Base-by-base conservation (phyloP, 1,140 invertebrate species). In the Plodia interpunctella region DNA sequence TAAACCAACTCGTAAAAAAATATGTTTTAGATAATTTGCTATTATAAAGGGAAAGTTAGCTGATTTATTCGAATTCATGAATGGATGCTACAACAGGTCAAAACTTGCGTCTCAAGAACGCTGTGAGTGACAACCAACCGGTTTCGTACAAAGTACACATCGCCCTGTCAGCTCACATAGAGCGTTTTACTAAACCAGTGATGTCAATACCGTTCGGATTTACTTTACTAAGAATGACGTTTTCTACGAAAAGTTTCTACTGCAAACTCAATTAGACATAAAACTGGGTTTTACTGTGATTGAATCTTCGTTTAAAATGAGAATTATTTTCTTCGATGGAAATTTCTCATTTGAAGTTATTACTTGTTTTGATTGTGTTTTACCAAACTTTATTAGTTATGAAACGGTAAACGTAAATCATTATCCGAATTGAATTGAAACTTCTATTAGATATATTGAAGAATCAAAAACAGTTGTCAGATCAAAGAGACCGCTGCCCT, bases 401-500 rank as follows among this genome's bases (percentile, higher is more conserved):
- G 21, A 25, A 32, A 32, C 10, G 30, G 6, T 32, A 8, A 32
- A 10, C 6, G 9, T 11, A 28, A 28, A 28, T 80, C 74, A 65
- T 78, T 76, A 44, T 75, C 57, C 64, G 61, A 73, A 76, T 75
- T 78, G 70, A 81, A 78, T 78, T 69, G 70, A 82, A 70, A 77
- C 67, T 68, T 78, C 62, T 69, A 57, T 66, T 54, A 61, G 55
- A 53, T 57, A 65, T 59, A 68, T 74, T 78, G 74, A 80, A 72
- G 73, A 79, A 77, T 76, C 68, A 63, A 72, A 74, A 74, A 74
- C 70, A 77, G 76, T 68, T 64, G 79, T 80, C 70, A 63, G 63
- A 78, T 87, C 81, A 86, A 84, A 87, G 77, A 65, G 56, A 80
- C 70, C 73, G 69, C 66, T 62, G 72, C 74, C 76, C 74, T 84